Evolutionary conservation across 2,888 invertebrate species (phyloP).

Genomic region (Nomada fucata): DNA sequence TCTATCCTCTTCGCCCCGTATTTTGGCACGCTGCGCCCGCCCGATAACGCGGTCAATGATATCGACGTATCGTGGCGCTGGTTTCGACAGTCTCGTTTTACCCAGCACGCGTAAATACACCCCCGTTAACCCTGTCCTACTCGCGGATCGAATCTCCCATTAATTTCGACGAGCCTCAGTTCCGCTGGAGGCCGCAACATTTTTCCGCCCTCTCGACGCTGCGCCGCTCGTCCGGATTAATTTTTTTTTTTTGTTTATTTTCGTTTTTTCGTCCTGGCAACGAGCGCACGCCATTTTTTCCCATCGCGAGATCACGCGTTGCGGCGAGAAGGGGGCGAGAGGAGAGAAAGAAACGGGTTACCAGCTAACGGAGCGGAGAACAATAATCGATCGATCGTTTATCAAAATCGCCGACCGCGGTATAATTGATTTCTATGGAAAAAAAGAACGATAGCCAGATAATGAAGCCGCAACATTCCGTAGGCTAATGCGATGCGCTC

Average conservation of each 20-base stretch:
- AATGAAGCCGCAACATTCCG: slow-evolving; percentile 26
- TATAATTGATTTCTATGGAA: slow-evolving; percentile 54
- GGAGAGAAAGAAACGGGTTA: not conserved
- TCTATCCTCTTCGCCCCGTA: slow-evolving; percentile 22
- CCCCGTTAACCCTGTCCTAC: slow-evolving; percentile 27
- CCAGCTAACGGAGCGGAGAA: not conserved
- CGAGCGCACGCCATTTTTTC: slow-evolving; percentile 60
- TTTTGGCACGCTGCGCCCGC: slow-evolving; percentile 59
- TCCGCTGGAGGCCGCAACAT: slow-evolving; percentile 58
- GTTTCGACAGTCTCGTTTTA: slow-evolving; percentile 30
- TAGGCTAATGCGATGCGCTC: not conserved
- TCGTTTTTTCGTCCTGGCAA: not conserved
- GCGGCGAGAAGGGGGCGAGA: not conserved
- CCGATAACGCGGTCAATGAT: slow-evolving; percentile 67
- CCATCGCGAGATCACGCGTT: slow-evolving; percentile 43
- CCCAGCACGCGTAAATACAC: slow-evolving; percentile 40
- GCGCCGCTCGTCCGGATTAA: slow-evolving; percentile 45
- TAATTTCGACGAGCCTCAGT: slow-evolving; percentile 60
- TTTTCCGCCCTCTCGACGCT: slow-evolving; percentile 53
- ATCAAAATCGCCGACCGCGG: slow-evolving; percentile 25
- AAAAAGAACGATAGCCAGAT: slow-evolving; percentile 49
- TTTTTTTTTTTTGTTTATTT: slow-evolving; percentile 45
- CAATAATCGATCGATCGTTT: slow-evolving; percentile 61
- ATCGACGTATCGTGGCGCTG: slow-evolving; percentile 39
- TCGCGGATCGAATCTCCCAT: slow-evolving; percentile 65